Evolutionary conservation across 2,113 vertebrate genomes (phyloP).

Genomic region (Dascyllus trimaculatus): DNA sequence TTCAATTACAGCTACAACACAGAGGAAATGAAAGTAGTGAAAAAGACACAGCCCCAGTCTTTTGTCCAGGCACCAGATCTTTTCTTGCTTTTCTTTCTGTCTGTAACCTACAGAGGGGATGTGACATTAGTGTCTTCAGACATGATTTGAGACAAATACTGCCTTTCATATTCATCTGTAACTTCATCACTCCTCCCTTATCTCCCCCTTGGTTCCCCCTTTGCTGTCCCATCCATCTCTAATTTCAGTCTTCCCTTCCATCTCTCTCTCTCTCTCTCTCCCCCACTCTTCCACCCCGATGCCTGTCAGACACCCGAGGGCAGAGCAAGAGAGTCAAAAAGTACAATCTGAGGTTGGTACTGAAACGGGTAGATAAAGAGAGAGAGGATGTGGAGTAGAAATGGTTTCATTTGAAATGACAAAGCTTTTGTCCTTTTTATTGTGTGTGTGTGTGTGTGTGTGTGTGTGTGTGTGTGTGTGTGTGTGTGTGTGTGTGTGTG

Average conservation of each 20-base stretch:
- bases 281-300: neutral
- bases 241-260: conserved; percentile 18
- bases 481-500: too few species aligned
- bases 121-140: conserved; percentile 22
- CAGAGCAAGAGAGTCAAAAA: conserved; percentile 36
- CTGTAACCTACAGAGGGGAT: conserved; percentile 44
- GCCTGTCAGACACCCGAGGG: conserved; percentile 34
- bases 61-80: conserved; percentile 7
- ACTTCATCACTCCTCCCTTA: conserved; percentile 5
- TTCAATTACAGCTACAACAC: neutral
- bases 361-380: neutral
- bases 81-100: neutral
- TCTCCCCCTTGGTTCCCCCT: conserved; percentile 24
- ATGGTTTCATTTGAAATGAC: conserved; percentile 37
- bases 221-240: conserved; percentile 44
- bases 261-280: conserved; percentile 4
- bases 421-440: conserved; percentile 21
- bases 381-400: conserved; percentile 2
- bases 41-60: neutral
- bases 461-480: too few species aligned
- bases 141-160: conserved; percentile 37
- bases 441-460: neutral
- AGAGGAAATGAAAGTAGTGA: conserved; percentile 1
- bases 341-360: conserved; percentile 15
- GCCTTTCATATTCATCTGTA: conserved; percentile 38